Evolutionary conservation across 2,888 invertebrate species (phyloP), one percentile per base, ranked within the genome.

Genomic region (Dusona sp.): DNA sequence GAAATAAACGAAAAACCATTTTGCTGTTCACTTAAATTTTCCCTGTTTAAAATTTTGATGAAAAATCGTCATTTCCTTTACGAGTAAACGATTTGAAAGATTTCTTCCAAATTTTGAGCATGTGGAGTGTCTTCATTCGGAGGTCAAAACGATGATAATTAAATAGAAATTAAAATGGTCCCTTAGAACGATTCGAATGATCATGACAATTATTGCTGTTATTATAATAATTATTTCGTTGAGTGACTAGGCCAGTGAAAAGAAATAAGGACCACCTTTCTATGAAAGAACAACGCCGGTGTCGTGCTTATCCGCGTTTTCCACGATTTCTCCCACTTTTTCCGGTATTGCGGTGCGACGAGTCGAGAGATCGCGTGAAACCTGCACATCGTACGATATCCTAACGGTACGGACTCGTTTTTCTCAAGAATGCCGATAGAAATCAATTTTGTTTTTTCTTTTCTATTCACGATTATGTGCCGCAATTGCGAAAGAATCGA

Each of bases 371-470:
- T 74, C 84, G 75, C 67, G 51, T 22, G 57, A 79, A 86, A 84
- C 86, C 73, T 74, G 84, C 84, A 80, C 64, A 80, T 80, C 81
- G 83, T 83, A 81, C 77, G 86, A 84, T 84, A 79, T 72, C 65
- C 84, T 80, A 87, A 88, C 87, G 85, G 85, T 86, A 77, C 36
- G 82, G 79, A 82, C 72, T 75, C 79, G 84, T 87, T 84, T 84
- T 87, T 84, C 81, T 74, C 84, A 75, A 79, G 84, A 84, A 88
- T 87, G 84, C 68, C 84, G 87, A 88, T 88, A 84, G 85, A 88
- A 85, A 88, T 88, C 87, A 83, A 85, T 84, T 29, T 70, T 61
- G 25, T 57, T 48, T 19, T 68, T 42, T 38, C 68, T 83, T 84
- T 82, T 65, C 77, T 68, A 67, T 78, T 79, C 64, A 70, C 78